Conservation (phyloP, 2,797 vertebrate species). For the Pangasius macronema region DNA sequence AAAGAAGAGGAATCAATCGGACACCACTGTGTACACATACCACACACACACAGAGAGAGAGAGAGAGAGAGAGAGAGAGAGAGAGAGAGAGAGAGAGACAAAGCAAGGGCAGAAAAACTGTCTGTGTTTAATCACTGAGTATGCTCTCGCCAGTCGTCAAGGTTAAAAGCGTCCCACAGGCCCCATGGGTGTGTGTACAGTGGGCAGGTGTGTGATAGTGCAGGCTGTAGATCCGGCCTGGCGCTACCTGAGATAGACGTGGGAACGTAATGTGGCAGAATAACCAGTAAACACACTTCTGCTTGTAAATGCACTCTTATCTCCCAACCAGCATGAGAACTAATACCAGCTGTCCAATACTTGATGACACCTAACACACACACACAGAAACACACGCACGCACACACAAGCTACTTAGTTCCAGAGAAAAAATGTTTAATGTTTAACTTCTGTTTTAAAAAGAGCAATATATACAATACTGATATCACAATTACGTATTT, state of each 20-base stretch:
- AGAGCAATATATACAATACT: not conserved
- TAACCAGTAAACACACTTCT: conserved; percentile 20
- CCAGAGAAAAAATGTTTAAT: not conserved
- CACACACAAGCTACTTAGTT: not conserved
- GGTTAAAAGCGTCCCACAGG: conserved; percentile 48
- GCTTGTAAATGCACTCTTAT: conserved; percentile 23
- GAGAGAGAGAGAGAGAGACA: conserved; percentile 1
- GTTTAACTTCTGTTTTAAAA: not conserved
- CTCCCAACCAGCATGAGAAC: conserved; percentile 31
- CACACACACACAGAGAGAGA: conserved; percentile 23
- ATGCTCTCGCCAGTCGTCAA: conserved; percentile 61
- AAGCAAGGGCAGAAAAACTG: not conserved
- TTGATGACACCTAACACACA: not conserved
- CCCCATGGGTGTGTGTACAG: conserved; percentile 17
- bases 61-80: conserved; percentile 1
- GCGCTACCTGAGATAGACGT: conserved; percentile 17
- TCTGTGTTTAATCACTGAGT: conserved; percentile 67
- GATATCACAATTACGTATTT: not conserved
- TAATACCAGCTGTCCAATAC: conserved; percentile 15
- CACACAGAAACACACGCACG: not conserved
- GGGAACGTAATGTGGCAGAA: conserved; percentile 13
- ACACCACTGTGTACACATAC: conserved; percentile 60
- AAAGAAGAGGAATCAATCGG: conserved; percentile 62
- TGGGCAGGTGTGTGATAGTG: conserved; percentile 23
- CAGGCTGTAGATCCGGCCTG: not conserved